These are phyloP conservation scores for Epiblema foenella DNA, from an alignment of 2,888 invertebrate genomes.

Conservation along the genomic window DNA sequence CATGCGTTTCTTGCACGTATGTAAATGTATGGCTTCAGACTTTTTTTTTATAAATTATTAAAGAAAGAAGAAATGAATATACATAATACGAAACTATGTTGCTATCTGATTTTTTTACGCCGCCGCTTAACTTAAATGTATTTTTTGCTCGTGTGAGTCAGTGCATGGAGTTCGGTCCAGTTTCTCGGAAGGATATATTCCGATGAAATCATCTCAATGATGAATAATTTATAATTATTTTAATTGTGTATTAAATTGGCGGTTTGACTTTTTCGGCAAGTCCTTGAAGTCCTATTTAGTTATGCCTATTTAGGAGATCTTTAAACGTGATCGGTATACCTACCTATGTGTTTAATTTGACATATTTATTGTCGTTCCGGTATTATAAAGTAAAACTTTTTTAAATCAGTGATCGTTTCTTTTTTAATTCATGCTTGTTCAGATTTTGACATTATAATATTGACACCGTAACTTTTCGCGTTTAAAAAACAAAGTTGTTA, in stretches of 20 bases:
- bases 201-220: slow-evolving; percentile 41
- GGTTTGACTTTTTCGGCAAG: slow-evolving; percentile 27
- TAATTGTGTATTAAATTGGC: slow-evolving; percentile 40
- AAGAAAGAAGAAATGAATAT: background rate
- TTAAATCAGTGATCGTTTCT: too few species aligned
- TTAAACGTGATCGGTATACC: too few species aligned
- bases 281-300: background rate
- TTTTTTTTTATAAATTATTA: too few species aligned
- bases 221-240: slow-evolving; percentile 31
- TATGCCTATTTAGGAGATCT: background rate
- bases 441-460: background rate
- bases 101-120: slow-evolving; percentile 11
- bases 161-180: slow-evolving; percentile 48
- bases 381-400: too few species aligned
- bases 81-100: slow-evolving; percentile 9
- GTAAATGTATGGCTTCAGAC: too few species aligned
- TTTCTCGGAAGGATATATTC: slow-evolving; percentile 55
- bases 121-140: slow-evolving; percentile 2
- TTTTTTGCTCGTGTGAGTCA: slow-evolving; percentile 48
- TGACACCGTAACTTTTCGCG: slow-evolving; percentile 23
- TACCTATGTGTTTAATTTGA: too few species aligned
- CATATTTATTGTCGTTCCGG: too few species aligned
- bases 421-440: background rate
- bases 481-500: slow-evolving; percentile 28
- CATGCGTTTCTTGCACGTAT: too few species aligned